phyloP scores from a whole-genome alignment of 2,113 vertebrate genomes.

The Bostrychus sinensis region DNA sequence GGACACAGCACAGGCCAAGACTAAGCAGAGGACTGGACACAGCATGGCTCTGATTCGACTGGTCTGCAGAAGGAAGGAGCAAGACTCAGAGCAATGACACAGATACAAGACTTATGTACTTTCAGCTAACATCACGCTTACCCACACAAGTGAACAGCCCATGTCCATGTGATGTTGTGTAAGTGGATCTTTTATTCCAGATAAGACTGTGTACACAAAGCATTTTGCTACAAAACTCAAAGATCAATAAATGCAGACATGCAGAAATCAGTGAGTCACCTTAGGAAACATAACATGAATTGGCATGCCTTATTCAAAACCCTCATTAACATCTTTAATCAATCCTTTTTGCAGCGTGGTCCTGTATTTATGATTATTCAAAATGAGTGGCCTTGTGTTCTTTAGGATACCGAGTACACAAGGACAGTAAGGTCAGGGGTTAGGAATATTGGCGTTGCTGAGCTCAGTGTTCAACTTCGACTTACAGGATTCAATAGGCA shows the following conservation, averaged over 20 bases:
- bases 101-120: conserved; percentile 17
- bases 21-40: conserved; percentile 15
- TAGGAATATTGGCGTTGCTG: not conserved
- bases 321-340: not conserved
- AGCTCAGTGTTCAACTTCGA: not conserved
- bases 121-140: not conserved
- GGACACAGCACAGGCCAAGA: conserved; percentile 45
- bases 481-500: not conserved
- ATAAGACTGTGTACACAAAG: conserved; percentile 3
- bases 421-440: not conserved
- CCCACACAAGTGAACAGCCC: not conserved
- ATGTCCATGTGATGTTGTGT: conserved; percentile 10
- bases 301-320: too few species aligned
- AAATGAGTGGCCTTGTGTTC: too few species aligned
- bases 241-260: not conserved
- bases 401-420: too few species aligned
- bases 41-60: conserved; percentile 40
- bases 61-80: conserved; percentile 4
- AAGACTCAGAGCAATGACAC: not conserved
- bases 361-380: too few species aligned
- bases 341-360: too few species aligned
- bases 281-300: not conserved
- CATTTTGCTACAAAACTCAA: not conserved
- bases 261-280: not conserved
- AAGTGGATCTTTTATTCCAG: conserved; percentile 10